Evolutionary conservation across 2,797 vertebrate genomes (phyloP), one percentile per base, ranked within the genome.

Genomic region (Botia kubotai): DNA sequence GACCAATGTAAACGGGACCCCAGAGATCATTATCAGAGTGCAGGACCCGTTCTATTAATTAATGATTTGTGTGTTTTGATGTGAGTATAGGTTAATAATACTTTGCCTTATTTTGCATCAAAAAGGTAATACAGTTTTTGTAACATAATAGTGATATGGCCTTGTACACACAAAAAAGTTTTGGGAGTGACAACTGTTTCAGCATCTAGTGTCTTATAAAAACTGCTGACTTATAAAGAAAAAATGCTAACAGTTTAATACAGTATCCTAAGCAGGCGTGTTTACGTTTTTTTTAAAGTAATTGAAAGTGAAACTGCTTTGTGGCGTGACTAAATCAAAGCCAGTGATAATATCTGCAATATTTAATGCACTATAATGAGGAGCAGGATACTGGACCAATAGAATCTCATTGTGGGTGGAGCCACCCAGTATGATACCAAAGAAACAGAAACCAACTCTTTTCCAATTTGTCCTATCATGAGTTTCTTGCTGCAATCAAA

Each of bases 91-190:
- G 36, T 33, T 57, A 43, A 67, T 67, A 8, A 13, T 43, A 63
- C 66, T 70, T 69, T 60, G 16, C 43, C 57, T 68, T 68, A 43
- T 68, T 57, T 36, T 70, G 39, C 33, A 33, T 33, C 2, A 33
- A 33, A 33, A 33, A 46, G 4, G 0, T 13, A 46, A 36, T 33
- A 33, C 6, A 33, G 17, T 26, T 63, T 16, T 16, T 8, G 29
- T 36, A 36, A 33, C 33, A 26, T 39, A 2, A n/a, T 16, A 67
- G 29, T n/a, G 21, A 76, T 33, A 33, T 33, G 19, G 19, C 74
- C 11, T 55, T 16, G 1, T 7, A 43, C 33, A n/a, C 14, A 14
- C 10, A n/a, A 4, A 17, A 16, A 23, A 26, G 50, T 26, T 68
- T 55, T 43, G 2, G 50, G 10, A 76, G 62, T 66, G 29, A 21